Conservation (phyloP, 2,113 vertebrate genomes). For the Xenotilapia caudafasciata region DNA sequence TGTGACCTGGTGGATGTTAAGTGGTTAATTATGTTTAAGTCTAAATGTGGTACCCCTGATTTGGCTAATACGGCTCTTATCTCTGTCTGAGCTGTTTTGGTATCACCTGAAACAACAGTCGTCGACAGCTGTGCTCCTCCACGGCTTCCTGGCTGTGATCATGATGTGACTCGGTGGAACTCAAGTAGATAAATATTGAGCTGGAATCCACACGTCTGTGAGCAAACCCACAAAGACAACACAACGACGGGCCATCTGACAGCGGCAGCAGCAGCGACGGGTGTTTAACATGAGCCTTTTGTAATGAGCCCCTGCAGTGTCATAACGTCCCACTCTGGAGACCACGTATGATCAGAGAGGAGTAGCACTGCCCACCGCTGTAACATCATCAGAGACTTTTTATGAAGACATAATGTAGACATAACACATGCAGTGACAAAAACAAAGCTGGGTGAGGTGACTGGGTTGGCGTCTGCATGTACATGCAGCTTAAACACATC, state of each 20-base stretch:
- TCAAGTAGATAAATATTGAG: not conserved
- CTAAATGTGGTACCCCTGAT: not conserved
- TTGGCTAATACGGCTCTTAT: not conserved
- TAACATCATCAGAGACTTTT: not conserved
- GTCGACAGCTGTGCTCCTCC: not conserved
- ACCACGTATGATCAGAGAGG: not conserved
- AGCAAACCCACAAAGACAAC: not conserved
- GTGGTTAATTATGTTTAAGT: not conserved
- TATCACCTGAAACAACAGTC: not conserved
- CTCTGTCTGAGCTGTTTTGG: not conserved
- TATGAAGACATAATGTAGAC: slow-evolving; percentile 1
- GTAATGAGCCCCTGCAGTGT: not conserved
- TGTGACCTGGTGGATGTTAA: not conserved
- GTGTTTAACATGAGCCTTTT: not conserved
- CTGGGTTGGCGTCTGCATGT: not conserved
- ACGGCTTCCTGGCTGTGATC: not conserved
- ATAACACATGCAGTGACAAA: not conserved
- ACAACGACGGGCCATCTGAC: not conserved
- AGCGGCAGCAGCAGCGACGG: not conserved
- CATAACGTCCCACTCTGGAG: not conserved
- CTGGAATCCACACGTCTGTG: not conserved
- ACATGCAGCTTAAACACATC: not conserved
- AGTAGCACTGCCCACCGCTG: not conserved
- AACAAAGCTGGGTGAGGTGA: not conserved
- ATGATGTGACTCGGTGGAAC: not conserved